phyloP scores from a whole-genome alignment of 2,797 vertebrate genomes.

The Garrulus glandarius region DNA sequence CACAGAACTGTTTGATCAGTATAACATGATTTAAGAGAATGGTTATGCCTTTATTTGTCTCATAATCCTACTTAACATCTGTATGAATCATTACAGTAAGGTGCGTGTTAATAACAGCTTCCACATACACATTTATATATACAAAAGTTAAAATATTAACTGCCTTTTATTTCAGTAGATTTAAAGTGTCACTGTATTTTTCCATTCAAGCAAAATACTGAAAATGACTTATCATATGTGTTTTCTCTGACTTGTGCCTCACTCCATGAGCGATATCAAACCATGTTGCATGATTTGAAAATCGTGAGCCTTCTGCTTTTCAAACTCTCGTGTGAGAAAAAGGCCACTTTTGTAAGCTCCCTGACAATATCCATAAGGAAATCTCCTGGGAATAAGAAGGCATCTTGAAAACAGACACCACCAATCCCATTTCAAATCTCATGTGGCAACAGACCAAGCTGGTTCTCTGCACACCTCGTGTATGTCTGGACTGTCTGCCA shows the following conservation, averaged over 20 bases:
- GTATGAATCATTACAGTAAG: conserved; percentile 58
- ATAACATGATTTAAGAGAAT: conserved; percentile 45
- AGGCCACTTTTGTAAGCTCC: neutral
- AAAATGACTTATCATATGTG: neutral
- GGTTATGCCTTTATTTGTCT: conserved; percentile 43
- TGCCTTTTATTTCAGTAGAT: neutral
- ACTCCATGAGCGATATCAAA: neutral
- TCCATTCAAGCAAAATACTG: conserved; percentile 1
- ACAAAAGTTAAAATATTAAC: conserved; percentile 20
- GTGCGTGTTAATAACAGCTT: conserved; percentile 34
- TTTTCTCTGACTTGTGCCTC: neutral
- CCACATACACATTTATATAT: neutral
- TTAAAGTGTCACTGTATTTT: conserved; percentile 38
- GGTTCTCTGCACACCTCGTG: neutral
- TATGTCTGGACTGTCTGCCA: neutral
- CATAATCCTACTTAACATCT: conserved; percentile 62
- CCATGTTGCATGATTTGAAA: neutral
- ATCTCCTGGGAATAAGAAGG: neutral
- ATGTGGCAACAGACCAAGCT: neutral
- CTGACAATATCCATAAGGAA: neutral
- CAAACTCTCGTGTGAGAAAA: neutral
- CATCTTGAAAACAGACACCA: neutral
- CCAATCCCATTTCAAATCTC: neutral
- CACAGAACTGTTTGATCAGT: conserved; percentile 43
- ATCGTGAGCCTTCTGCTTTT: neutral